Percentiles rank a stretch among this genome's conserved stretches.
Conservation (phyloP, 1,140 invertebrate species). For the Drosophila oshimai region DNA sequence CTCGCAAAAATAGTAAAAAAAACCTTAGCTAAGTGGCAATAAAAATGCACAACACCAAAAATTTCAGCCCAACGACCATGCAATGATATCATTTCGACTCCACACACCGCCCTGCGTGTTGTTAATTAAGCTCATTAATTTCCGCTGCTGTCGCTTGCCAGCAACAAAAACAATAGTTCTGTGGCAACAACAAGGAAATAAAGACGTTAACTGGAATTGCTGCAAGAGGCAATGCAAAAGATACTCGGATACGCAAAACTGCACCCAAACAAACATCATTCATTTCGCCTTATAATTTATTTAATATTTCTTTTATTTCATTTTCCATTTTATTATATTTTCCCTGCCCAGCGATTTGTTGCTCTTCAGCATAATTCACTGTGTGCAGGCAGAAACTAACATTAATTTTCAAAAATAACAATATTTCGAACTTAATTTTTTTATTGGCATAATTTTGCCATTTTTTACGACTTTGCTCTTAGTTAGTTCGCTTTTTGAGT, state of each 20-base stretch:
- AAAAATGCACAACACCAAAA: conserved; percentile 75
- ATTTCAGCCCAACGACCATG: conserved; percentile 57
- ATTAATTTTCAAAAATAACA: conserved; percentile 28
- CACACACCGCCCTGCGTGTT: conserved; percentile 51
- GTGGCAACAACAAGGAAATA: conserved; percentile 60
- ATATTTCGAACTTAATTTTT: conserved; percentile 21
- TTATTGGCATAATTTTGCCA: conserved; percentile 39
- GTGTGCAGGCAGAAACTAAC: conserved; percentile 17
- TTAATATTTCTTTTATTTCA: conserved; percentile 24
- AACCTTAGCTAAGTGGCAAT: conserved; percentile 71
- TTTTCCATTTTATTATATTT: conserved; percentile 34
- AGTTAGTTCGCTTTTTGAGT: conserved; percentile 59
- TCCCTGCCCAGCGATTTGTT: conserved; percentile 49
- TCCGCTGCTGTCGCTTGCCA: conserved; percentile 58
- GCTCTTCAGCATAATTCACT: conserved; percentile 35
- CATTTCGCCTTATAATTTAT: conserved; percentile 36
- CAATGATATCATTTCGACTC: conserved; percentile 61
- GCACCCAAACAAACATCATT: conserved; percentile 38
- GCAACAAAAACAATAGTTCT: conserved; percentile 22
- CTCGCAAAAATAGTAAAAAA: conserved; percentile 17
- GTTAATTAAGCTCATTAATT: conserved; percentile 78
- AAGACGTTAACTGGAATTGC: conserved; percentile 40
- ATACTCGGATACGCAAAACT: conserved; percentile 61
- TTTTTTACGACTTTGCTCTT: conserved; percentile 16
- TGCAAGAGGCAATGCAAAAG: conserved; percentile 35